Conservation (phyloP, 2,797 vertebrate genomes). For the Lepus oiostolus region DNA sequence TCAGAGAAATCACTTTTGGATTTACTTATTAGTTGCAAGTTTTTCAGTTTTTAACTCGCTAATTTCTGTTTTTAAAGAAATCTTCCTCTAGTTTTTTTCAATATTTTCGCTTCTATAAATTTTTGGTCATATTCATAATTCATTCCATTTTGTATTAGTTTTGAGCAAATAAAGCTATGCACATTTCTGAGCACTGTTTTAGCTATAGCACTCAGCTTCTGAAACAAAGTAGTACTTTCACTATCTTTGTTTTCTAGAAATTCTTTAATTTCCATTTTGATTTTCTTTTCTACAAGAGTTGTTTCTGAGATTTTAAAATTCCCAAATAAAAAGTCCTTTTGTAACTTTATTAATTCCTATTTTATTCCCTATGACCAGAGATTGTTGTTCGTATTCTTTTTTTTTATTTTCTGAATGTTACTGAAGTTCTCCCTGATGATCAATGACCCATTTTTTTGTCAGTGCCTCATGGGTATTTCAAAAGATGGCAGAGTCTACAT, state of each 20-base stretch:
- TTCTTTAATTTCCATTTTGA: conserved; percentile 40
- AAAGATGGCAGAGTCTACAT: not conserved
- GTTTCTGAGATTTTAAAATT: conserved; percentile 21
- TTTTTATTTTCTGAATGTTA: conserved; percentile 34
- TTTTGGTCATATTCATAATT: not conserved
- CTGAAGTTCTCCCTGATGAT: conserved; percentile 4
- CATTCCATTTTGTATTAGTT: conserved; percentile 38
- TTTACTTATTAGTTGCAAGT: conserved; percentile 40
- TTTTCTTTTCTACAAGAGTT: not conserved
- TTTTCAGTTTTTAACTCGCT: conserved; percentile 37
- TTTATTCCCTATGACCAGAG: conserved; percentile 24
- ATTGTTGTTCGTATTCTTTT: conserved; percentile 23
- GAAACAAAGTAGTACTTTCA: not conserved
- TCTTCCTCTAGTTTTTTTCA: not conserved
- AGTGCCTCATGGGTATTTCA: not conserved
- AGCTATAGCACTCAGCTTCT: not conserved
- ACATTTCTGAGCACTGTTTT: conserved; percentile 17
- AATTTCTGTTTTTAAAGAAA: not conserved
- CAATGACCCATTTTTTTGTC: conserved; percentile 15
- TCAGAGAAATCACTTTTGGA: conserved; percentile 2
- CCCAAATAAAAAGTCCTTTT: conserved; percentile 35
- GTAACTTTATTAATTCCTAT: conserved; percentile 37
- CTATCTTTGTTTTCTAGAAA: conserved; percentile 47
- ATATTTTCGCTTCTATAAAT: conserved; percentile 37
- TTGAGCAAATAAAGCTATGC: not conserved